Base-by-base conservation (phyloP, 2,888 invertebrate species). In the Tenodera sinensis region DNA sequence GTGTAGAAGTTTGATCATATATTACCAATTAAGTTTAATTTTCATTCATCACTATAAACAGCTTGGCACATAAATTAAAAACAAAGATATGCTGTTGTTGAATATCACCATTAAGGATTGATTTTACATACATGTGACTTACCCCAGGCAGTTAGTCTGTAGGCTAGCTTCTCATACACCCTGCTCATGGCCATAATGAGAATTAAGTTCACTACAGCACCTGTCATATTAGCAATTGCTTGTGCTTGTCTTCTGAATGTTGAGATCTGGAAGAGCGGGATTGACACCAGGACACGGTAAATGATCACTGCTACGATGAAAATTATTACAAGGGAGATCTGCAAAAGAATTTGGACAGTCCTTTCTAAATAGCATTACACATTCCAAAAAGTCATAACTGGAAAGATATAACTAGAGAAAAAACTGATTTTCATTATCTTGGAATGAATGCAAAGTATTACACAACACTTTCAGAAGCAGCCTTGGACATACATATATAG, bases 261-360 rank as follows among this genome's bases (percentile, higher is more conserved):
- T 87, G 92, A 92, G 91, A 93, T 94, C 91, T 94, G 93, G 92
- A 94, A 94, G 90, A 95, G 92, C 6, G 94, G 94, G 87, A 94
- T 94, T 91, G 94, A 94, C 89, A 95, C 93, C 89, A 95, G 92
- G 12, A 94, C 94, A 34, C 95, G 93, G 92, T 95, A 95, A 92
- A 95, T 93, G 90, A 95, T 95, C 84, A 95, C 94, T 20, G 95
- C 94, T 28, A 95, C 92, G 90, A 95, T 94, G 92, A 95, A 95
- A 90, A 95, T 94, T 87, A 95, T 92, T 85, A 95, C 95, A 90
- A 95, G 92, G 9, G 93, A 92, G 91, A 95, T 94, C 95, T 95
- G 93, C 42, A 91, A 90, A 71, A 71, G 42, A 42, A 2, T 12
- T 42, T 12, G 12, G 42, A 92, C 92, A 20, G 83, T 85, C 84